Percentiles rank a stretch among this genome's conserved stretches.
These are phyloP conservation scores for Rhingia campestris DNA, from an alignment of 2,888 invertebrate genomes.

Conservation along the genomic window DNA sequence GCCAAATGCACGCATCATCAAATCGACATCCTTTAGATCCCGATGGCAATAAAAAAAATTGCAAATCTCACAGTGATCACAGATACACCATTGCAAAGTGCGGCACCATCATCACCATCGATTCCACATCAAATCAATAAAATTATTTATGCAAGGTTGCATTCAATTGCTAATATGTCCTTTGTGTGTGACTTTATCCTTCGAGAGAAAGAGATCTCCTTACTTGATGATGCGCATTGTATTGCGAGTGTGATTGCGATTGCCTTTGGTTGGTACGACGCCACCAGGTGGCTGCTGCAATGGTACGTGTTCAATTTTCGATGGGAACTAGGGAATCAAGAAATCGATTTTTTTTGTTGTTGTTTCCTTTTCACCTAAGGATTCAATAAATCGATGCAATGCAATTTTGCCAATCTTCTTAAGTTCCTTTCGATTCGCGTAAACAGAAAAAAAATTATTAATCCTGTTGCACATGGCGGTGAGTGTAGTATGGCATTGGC, in stretches of 20 bases:
- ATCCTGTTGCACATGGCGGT: constrained; percentile 54
- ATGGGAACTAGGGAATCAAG: constrained; percentile 18
- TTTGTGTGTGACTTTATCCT: constrained; percentile 21
- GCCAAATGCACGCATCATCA: constrained; percentile 70
- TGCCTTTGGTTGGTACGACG: not conserved
- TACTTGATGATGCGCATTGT: constrained; percentile 50
- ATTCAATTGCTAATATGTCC: constrained; percentile 71
- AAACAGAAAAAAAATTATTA: constrained; percentile 56
- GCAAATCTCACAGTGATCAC: not conserved
- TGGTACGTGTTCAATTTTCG: constrained; percentile 66
- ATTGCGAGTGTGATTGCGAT: constrained; percentile 29
- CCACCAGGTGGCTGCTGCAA: constrained; percentile 52
- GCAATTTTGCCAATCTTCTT: constrained; percentile 59
- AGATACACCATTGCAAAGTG: not conserved
- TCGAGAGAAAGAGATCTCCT: constrained; percentile 10
- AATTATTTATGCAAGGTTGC: constrained; percentile 74
- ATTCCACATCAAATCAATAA: constrained; percentile 64
- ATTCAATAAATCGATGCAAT: constrained; percentile 61
- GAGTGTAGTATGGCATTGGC: constrained; percentile 53
- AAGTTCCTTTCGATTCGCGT: constrained; percentile 59
- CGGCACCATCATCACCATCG: constrained; percentile 26
- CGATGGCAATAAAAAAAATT: constrained; percentile 22
- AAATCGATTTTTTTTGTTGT: not conserved
- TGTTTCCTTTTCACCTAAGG: constrained; percentile 37
- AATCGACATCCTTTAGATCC: constrained; percentile 41